Percentiles rank a stretch among this genome's conserved stretches.
Evolutionary conservation across 1,140 invertebrate species (phyloP).

Genomic region (Schmidtea mediterranea): DNA sequence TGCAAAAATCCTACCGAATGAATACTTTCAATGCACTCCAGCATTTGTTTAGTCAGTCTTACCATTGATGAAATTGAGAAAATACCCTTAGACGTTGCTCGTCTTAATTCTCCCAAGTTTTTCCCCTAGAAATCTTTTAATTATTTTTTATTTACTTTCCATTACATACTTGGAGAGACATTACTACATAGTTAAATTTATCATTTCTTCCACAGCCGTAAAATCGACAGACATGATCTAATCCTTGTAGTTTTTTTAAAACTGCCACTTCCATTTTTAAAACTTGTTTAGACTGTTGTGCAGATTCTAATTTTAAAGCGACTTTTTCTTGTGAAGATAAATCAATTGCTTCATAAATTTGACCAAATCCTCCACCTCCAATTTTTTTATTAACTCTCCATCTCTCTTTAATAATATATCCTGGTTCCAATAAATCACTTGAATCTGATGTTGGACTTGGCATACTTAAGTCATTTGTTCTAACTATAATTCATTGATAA

Average conservation of each 20-base stretch:
- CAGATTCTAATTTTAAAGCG: slow-evolving; percentile 2
- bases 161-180: slow-evolving; percentile 53
- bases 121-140: slow-evolving; percentile 28
- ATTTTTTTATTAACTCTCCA: slow-evolving; percentile 5
- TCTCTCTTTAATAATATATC: slow-evolving; percentile 4
- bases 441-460: neutral
- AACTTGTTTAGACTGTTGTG: neutral
- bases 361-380: slow-evolving; percentile 5
- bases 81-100: slow-evolving; percentile 62
- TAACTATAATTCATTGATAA: no score
- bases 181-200: slow-evolving; percentile 86
- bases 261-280: slow-evolving; percentile 4
- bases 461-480: no score
- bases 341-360: slow-evolving; percentile 6
- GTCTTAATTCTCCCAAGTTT: slow-evolving; percentile 66
- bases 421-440: slow-evolving; percentile 5
- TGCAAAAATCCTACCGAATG: slow-evolving; percentile 86
- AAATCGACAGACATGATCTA: slow-evolving; percentile 66
- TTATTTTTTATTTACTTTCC: no score
- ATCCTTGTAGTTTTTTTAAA: slow-evolving; percentile 32
- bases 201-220: slow-evolving; percentile 86
- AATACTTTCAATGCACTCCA: slow-evolving; percentile 73
- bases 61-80: slow-evolving; percentile 80
- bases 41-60: slow-evolving; percentile 63
- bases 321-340: neutral